Conservation (phyloP, 2,113 vertebrate genomes). For the Tachysurus fulvidraco region DNA sequence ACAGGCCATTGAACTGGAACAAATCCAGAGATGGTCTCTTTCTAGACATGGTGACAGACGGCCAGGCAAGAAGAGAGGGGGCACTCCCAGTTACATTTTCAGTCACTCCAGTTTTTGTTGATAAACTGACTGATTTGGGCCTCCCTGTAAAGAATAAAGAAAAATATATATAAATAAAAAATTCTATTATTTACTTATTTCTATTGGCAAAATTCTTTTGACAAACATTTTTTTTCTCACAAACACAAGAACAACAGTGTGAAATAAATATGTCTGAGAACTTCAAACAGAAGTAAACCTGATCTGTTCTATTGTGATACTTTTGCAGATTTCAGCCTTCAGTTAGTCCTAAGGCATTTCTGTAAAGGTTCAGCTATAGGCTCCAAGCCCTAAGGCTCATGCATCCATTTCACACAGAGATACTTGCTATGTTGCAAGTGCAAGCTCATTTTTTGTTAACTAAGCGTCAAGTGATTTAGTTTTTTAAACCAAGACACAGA, state of each 20-base stretch:
- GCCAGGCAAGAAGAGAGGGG: slow-evolving; percentile 82
- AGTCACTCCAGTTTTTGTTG: slow-evolving; percentile 67
- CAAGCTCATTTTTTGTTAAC: slow-evolving; percentile 34
- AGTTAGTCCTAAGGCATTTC: slow-evolving; percentile 34
- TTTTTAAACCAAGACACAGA: slow-evolving; percentile 24
- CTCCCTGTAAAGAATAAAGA: slow-evolving; percentile 73
- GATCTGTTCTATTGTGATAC: slow-evolving; percentile 38
- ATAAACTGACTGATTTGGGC: slow-evolving; percentile 75
- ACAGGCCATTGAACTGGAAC: slow-evolving; percentile 86
- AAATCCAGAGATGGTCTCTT: slow-evolving; percentile 82
- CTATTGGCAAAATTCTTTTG: slow-evolving; percentile 17
- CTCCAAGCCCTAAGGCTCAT: slow-evolving; percentile 34
- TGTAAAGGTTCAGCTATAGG: slow-evolving; percentile 28
- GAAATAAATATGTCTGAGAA: slow-evolving; percentile 54
- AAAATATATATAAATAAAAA: slow-evolving; percentile 22
- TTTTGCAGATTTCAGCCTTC: slow-evolving; percentile 41
- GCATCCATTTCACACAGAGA: neutral
- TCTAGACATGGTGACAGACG: slow-evolving; percentile 74
- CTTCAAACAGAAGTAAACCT: slow-evolving; percentile 31
- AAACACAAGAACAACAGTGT: slow-evolving; percentile 22
- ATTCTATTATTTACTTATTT: slow-evolving; percentile 27
- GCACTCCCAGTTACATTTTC: slow-evolving; percentile 70
- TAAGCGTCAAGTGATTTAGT: slow-evolving; percentile 12
- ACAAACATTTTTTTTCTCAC: slow-evolving; percentile 4
- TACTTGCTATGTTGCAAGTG: slow-evolving; percentile 25